Evolutionary conservation across 2,888 invertebrate species (phyloP).

Genomic region (Dasypolia templi): DNA sequence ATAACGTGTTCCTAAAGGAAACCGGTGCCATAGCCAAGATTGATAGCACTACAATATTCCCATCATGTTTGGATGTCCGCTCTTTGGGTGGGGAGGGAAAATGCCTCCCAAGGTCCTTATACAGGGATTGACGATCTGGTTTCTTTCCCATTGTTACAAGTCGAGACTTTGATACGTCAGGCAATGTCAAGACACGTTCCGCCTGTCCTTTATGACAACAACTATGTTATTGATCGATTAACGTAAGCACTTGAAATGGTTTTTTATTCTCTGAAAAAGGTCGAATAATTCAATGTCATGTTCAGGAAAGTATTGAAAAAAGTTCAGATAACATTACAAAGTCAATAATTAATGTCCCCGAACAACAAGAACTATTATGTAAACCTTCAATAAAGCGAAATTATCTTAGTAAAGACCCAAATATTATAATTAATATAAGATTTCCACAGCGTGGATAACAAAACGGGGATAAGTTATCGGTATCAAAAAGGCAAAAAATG

Average conservation of each 20-base stretch:
- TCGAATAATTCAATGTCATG: neutral
- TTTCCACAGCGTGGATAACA: slow-evolving; percentile 1
- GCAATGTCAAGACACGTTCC: neutral
- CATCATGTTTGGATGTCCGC: slow-evolving; percentile 23
- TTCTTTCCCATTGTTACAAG: slow-evolving; percentile 14
- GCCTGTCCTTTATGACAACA: too few relatives aligned
- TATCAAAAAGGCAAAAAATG: slow-evolving; percentile 35
- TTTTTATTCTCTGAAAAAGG: neutral
- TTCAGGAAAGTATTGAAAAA: neutral
- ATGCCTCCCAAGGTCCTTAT: neutral
- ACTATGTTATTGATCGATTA: neutral
- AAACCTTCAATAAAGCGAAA: slow-evolving; percentile 15
- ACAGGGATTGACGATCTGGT: slow-evolving; percentile 18
- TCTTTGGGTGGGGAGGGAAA: neutral
- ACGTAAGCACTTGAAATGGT: neutral
- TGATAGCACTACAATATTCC: slow-evolving; percentile 41
- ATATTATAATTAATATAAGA: too few relatives aligned
- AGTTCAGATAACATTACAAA: neutral
- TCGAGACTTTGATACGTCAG: slow-evolving; percentile 1
- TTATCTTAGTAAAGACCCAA: slow-evolving; percentile 13
- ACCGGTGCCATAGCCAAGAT: slow-evolving; percentile 46
- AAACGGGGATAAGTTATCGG: slow-evolving; percentile 17
- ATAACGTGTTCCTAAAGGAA: slow-evolving; percentile 39
- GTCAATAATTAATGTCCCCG: neutral
- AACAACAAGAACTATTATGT: slow-evolving; percentile 5